These are phyloP conservation scores for Rhipidura dahli DNA, from an alignment of 2,113 vertebrate species.

Conservation along the genomic window DNA sequence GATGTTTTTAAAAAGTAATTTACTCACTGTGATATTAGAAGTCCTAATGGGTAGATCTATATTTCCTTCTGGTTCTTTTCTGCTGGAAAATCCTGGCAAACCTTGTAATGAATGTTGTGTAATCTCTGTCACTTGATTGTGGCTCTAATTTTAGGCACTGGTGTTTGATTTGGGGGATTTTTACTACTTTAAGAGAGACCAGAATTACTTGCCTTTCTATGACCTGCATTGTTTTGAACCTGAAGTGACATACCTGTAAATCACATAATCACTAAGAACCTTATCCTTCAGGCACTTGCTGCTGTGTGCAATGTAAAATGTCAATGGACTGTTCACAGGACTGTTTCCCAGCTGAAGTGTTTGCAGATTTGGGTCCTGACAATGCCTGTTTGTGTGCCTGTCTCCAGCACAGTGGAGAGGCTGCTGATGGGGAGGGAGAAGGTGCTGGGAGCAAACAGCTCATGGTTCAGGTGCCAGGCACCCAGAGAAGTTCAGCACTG, in stretches of 20 bases:
- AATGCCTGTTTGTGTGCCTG: not conserved
- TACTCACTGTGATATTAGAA: not conserved
- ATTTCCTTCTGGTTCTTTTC: not conserved
- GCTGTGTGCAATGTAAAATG: not conserved
- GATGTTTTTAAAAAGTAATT: constrained; percentile 31
- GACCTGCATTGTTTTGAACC: not conserved
- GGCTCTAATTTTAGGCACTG: constrained; percentile 6
- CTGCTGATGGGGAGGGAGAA: not conserved
- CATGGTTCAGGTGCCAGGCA: not conserved
- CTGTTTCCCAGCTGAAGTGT: not conserved
- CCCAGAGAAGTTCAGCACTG: not conserved
- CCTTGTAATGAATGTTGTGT: not conserved
- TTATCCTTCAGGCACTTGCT: not conserved
- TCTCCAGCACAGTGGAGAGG: not conserved
- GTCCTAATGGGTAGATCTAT: not conserved
- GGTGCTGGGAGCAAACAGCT: not conserved
- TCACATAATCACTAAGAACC: not conserved
- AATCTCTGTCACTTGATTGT: constrained; percentile 1
- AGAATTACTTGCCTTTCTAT: not conserved
- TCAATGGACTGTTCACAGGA: not conserved
- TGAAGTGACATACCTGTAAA: not conserved
- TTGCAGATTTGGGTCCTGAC: not conserved
- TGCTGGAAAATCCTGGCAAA: constrained; percentile 20
- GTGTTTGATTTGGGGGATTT: constrained; percentile 26
- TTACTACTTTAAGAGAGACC: not conserved